Evolutionary conservation across 92 coral and sea anemone genomes (phyloP).

Genomic region (Desmophyllum pertusum): DNA sequence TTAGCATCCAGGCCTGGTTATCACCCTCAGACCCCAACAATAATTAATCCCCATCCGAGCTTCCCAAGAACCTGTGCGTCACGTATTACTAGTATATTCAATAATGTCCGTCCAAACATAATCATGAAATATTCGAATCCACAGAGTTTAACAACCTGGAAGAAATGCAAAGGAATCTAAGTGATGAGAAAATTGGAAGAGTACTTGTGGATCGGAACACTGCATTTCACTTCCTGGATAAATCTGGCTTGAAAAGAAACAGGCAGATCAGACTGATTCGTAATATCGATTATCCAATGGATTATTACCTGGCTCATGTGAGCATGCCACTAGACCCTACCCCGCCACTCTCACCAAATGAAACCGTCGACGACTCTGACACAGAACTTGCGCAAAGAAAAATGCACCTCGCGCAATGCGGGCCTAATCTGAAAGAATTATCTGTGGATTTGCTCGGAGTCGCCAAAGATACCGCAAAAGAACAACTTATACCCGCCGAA

Average conservation of each 20-base stretch:
- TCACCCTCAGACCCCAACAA: too few relatives aligned
- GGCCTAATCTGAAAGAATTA: neutral
- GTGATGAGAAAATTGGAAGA: constrained; percentile 28
- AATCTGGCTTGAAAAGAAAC: constrained; percentile 32
- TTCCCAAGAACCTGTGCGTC: too few relatives aligned
- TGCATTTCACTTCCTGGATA: constrained; percentile 44
- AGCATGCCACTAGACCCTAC: neutral
- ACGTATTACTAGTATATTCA: too few relatives aligned
- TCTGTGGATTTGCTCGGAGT: constrained; percentile 4
- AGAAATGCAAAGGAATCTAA: constrained; percentile 33
- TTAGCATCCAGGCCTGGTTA: too few relatives aligned
- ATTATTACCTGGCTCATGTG: constrained; percentile 15
- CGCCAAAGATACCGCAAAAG: neutral
- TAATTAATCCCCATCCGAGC: too few relatives aligned
- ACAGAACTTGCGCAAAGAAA: neutral
- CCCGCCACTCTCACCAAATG: neutral
- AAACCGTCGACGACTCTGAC: neutral
- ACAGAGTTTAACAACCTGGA: constrained; percentile 22
- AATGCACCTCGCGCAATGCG: neutral
- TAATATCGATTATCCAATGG: constrained; percentile 41
- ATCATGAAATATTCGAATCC: neutral
- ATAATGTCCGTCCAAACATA: neutral
- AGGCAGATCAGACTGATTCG: constrained; percentile 41
- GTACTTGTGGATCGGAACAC: constrained; percentile 47
- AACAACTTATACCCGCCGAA: constrained; percentile 30